Base-by-base conservation (phyloP, 2,113 vertebrate genomes). In the human (Homo sapiens) region DNA sequence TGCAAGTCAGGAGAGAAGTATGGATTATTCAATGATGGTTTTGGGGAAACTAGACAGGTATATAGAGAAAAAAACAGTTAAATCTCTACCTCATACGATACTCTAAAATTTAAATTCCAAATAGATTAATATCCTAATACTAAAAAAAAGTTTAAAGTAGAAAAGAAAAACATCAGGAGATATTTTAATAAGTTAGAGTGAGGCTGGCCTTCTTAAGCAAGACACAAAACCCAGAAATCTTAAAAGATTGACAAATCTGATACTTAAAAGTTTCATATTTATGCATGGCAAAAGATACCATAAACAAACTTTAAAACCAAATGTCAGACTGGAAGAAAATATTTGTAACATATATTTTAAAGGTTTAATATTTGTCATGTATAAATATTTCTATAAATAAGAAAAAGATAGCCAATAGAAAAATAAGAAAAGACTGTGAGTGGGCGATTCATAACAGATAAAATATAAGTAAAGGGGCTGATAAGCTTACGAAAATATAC, bases 131-230 rank as follows among this genome's bases (percentile, higher is more conserved):
- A 82, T 64, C 17, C n/a, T 87, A 96, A 55, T 48, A 92, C 52
- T 80, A 64, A 80, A 96, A 89, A 38, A 38, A 10, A 88, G 30
- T 30, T 73, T 93, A 73, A 75, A 85, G 9, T 35, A 87, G 70
- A 45, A 68, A 43, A 79, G 86, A 78, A 92, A 86, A 78, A 89
- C 22, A 57, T 40, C 27, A 40, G 48, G n/a, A 93, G 90, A 75
- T 94, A 92, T 70, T 94, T 89, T 92, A 93, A 91, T 72, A 90
- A 95, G 76, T 95, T 66, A 88, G 75, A 80, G 27, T 45, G 17
- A 96, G 43, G 22, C 8, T 48, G 64, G 75, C 23, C 40, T 96
- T 89, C 79, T 61, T 96, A 93, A 70, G 68, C 8, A 90, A 89
- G 43, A 93, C 27, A 83, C 11, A 50, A 89, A 94, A 86, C 12